Conservation (phyloP, 2,797 vertebrate genomes). For the Tapirus indicus region DNA sequence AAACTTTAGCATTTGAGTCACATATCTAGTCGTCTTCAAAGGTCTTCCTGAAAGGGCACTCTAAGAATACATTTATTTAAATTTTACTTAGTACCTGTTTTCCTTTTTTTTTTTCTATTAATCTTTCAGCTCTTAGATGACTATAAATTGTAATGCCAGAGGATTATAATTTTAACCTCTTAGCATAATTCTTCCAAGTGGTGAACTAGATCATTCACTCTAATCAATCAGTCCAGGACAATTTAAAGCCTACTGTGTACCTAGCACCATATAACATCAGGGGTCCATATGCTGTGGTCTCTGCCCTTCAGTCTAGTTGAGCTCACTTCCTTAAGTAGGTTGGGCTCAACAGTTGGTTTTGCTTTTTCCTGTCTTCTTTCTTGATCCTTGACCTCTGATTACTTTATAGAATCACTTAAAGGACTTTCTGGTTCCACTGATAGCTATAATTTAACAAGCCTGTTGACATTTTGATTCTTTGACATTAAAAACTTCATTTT, state of each 20-base stretch:
- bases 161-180: constrained; percentile 46
- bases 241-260: not conserved
- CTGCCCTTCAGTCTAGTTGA: not conserved
- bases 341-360: not conserved
- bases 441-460: constrained; percentile 43
- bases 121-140: constrained; percentile 7
- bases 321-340: not conserved
- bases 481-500: not conserved
- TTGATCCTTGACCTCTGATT: constrained; percentile 30
- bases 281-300: not conserved
- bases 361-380: not conserved
- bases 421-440: not conserved
- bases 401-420: constrained; percentile 30
- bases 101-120: not conserved
- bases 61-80: constrained; percentile 43
- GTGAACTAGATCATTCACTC: not conserved
- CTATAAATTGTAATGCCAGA: constrained; percentile 43
- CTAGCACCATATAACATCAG: not conserved
- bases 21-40: constrained; percentile 12
- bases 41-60: not conserved
- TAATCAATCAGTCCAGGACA: not conserved
- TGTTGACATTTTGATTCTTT: not conserved
- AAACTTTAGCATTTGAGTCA: not conserved
- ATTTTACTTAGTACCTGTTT: not conserved
- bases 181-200: constrained; percentile 57